These are phyloP conservation scores for Australoheros facetus DNA, from an alignment of 2,797 vertebrate species.

Conservation along the genomic window DNA sequence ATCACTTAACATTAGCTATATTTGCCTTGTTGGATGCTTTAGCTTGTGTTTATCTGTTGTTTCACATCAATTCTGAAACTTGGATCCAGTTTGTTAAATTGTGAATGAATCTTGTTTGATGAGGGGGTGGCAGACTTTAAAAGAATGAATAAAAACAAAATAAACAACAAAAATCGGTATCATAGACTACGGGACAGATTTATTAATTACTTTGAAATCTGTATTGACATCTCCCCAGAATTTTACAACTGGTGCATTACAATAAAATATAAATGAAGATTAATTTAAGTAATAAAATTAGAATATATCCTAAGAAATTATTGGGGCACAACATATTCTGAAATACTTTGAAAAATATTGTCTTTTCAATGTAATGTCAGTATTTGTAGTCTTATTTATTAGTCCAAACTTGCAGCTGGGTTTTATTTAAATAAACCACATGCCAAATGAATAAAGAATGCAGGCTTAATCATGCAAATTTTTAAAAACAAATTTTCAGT, in stretches of 20 bases:
- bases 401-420: background rate
- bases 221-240: background rate
- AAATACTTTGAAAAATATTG: background rate
- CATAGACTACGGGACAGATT: background rate
- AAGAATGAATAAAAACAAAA: background rate
- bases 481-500: background rate
- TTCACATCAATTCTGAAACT: background rate
- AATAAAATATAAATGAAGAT: background rate
- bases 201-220: background rate
- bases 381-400: background rate
- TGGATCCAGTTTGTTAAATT: background rate
- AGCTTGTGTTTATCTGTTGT: background rate
- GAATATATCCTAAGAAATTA: background rate
- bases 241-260: background rate
- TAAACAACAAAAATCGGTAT: too few relatives aligned
- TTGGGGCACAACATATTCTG: background rate
- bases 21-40: background rate
- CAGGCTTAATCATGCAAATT: background rate
- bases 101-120: background rate
- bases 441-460: background rate
- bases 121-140: background rate
- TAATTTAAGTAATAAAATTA: background rate
- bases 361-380: background rate
- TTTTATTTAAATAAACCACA: background rate
- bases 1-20: background rate